Conservation (phyloP, 2,113 vertebrate genomes). For the Steatornis caripensis region DNA sequence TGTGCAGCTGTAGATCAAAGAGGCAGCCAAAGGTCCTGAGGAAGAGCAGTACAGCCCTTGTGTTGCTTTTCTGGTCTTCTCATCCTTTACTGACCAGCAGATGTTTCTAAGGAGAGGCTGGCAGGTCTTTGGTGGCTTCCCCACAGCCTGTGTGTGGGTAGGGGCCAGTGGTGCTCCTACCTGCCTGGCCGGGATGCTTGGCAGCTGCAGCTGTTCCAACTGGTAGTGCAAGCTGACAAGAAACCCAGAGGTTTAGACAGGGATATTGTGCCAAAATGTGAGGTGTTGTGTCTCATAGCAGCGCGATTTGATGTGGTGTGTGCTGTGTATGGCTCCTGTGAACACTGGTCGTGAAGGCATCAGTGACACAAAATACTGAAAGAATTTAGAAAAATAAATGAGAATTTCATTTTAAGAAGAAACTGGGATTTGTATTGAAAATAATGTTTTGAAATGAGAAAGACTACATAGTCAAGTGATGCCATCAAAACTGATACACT, state of each 20-base stretch:
- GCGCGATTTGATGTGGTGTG: background rate
- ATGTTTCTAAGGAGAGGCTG: background rate
- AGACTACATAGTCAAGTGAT: rapidly evolving
- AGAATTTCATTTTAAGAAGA: background rate
- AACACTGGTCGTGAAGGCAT: background rate
- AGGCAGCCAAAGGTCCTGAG: background rate
- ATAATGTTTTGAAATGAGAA: background rate
- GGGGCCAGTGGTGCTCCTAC: rapidly evolving
- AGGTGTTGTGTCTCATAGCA: rapidly evolving
- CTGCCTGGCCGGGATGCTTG: background rate
- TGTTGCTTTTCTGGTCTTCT: background rate
- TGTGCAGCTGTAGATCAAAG: background rate
- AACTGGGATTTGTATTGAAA: background rate
- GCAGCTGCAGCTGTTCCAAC: background rate
- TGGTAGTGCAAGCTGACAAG: no score
- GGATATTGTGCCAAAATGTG: background rate
- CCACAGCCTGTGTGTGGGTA: background rate
- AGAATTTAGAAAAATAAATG: no score
- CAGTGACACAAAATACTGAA: background rate
- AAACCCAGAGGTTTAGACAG: background rate
- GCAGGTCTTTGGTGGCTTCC: background rate
- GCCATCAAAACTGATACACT: background rate
- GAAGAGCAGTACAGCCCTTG: background rate
- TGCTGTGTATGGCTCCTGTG: background rate
- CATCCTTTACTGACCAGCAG: background rate